These are phyloP conservation scores for Chelonoidis abingdonii DNA, from an alignment of 2,113 vertebrate genomes.

Conservation along the genomic window DNA sequence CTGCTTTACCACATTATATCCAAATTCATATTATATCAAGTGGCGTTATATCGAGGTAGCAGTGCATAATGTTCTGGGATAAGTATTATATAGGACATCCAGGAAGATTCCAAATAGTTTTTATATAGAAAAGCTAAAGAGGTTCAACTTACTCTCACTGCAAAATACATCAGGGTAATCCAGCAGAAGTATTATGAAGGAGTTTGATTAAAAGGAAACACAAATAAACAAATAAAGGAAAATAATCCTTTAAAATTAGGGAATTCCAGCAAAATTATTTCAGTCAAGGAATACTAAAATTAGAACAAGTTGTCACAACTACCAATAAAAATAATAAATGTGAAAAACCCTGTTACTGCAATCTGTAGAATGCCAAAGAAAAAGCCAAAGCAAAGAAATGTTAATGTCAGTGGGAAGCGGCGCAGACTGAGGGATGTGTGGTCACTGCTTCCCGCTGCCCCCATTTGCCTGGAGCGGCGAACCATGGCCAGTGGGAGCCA, in stretches of 20 bases:
- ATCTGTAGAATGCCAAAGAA: neutral
- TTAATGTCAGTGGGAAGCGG: too few species aligned
- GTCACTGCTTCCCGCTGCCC: too few species aligned
- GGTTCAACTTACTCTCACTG: constrained; percentile 15
- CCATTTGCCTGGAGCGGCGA: too few species aligned
- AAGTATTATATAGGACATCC: constrained; percentile 21
- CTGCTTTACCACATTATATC: too few species aligned
- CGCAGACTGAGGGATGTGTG: too few species aligned
- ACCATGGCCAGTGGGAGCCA: too few species aligned
- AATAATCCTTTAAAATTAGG: neutral
- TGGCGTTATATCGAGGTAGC: too few species aligned
- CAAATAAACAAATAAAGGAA: neutral
- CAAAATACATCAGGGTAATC: constrained; percentile 46
- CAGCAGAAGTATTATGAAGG: constrained; percentile 2
- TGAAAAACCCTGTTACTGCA: neutral
- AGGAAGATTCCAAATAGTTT: constrained; percentile 30
- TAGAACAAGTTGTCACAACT: neutral
- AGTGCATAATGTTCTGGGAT: neutral
- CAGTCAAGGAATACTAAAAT: neutral
- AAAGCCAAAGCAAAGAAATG: neutral
- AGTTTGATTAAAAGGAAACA: neutral
- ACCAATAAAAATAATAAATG: neutral
- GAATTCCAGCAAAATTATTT: neutral
- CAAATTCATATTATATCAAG: too few species aligned
- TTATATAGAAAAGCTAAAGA: constrained; percentile 26